Conservation (phyloP, 2,113 vertebrate genomes). For the Lucifuga dentata region DNA sequence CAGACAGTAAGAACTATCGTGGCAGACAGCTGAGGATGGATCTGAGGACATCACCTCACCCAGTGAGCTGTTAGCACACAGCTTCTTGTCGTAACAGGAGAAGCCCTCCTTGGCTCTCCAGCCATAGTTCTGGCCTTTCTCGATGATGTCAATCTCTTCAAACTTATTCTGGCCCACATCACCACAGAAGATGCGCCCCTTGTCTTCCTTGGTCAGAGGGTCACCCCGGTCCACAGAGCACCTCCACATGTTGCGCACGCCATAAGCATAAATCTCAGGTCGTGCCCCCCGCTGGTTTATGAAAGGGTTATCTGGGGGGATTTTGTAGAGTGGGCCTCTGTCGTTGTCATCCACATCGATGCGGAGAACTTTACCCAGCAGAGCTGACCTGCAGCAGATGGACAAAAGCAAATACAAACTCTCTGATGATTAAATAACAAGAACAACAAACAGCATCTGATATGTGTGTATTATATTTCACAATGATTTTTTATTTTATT, state of each 20-base stretch:
- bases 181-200: conserved; percentile 94
- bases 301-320: conserved; percentile 93
- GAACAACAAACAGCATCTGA: too few species aligned
- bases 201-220: conserved; percentile 85
- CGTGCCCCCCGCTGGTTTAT: conserved; percentile 81
- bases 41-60: too few species aligned
- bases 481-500: too few species aligned
- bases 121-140: conserved; percentile 93
- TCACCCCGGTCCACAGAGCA: conserved; percentile 95
- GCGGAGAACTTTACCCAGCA: conserved; percentile 95
- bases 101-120: conserved; percentile 97
- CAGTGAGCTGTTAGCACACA: conserved; percentile 91
- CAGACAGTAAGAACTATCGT: too few species aligned
- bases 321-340: conserved; percentile 86
- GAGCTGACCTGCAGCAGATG: conserved; percentile 83
- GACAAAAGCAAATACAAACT: not conserved
- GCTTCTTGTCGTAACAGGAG: conserved; percentile 95
- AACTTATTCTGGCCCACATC: conserved; percentile 98
- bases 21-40: too few species aligned
- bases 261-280: conserved; percentile 92
- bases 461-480: too few species aligned
- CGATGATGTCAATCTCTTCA: conserved; percentile 93
- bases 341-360: conserved; percentile 89
- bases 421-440: not conserved
- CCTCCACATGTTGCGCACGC: conserved; percentile 97